Evolutionary conservation across 2,113 vertebrate species (phyloP).

Genomic region (Laterallus jamaicensis): DNA sequence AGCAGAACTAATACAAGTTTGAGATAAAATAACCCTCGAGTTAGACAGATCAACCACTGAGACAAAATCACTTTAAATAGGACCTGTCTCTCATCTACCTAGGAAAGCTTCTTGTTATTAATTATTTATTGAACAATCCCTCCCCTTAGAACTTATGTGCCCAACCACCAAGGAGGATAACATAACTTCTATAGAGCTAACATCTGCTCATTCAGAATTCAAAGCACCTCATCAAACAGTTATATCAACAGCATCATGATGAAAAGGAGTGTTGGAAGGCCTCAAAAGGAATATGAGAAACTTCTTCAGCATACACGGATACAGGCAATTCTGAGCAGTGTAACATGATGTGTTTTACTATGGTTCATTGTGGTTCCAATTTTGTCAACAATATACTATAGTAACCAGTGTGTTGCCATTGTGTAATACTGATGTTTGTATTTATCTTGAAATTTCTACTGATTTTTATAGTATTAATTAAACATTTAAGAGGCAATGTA

Average conservation of each 20-base stretch:
- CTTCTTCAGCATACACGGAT: not conserved
- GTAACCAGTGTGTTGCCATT: not conserved
- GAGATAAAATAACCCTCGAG: conserved; percentile 45
- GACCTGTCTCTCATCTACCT: conserved; percentile 57
- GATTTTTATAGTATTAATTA: not conserved
- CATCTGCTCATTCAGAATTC: conserved; percentile 62
- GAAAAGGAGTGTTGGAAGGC: conserved; percentile 29
- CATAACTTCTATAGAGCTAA: conserved; percentile 48
- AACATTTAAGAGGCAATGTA: not conserved
- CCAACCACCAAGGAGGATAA: conserved; percentile 33
- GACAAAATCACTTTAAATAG: conserved; percentile 63
- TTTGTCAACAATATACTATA: not conserved
- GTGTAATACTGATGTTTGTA: not conserved
- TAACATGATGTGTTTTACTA: not conserved
- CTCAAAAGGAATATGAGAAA: conserved; percentile 9
- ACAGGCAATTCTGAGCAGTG: not conserved
- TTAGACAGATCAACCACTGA: conserved; percentile 59
- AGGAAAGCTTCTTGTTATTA: conserved; percentile 52
- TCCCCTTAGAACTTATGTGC: conserved; percentile 45
- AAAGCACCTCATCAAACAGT: conserved; percentile 65
- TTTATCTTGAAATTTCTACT: not conserved
- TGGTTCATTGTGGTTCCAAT: not conserved
- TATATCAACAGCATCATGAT: conserved; percentile 29
- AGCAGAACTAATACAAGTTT: conserved; percentile 48
- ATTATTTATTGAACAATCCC: conserved; percentile 63